phyloP scores from a whole-genome alignment of 2,113 vertebrate species.

The Strix uralensis region DNA sequence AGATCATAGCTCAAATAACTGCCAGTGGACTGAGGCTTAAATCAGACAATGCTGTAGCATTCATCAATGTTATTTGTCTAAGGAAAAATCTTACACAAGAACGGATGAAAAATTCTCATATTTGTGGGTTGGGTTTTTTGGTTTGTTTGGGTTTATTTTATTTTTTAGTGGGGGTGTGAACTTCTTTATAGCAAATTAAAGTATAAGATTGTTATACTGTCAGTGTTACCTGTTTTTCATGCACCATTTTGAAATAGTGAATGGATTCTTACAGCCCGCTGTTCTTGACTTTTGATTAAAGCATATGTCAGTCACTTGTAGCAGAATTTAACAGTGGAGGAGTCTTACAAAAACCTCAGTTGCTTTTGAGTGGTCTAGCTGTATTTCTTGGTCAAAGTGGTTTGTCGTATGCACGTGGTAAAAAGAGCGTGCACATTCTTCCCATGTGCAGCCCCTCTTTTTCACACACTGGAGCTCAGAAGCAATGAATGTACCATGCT shows the following conservation, averaged over 20 bases:
- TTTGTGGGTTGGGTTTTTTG: not conserved
- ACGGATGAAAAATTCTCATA: not conserved
- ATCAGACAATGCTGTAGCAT: not conserved
- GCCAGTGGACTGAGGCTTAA: not conserved
- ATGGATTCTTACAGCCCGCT: not conserved
- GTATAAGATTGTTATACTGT: not conserved
- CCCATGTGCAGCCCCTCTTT: not conserved
- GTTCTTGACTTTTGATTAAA: not conserved
- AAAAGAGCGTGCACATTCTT: not conserved
- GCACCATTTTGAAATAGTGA: not conserved
- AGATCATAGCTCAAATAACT: not conserved
- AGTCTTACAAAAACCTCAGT: not conserved
- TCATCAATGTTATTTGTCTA: not conserved
- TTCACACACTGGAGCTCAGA: not conserved
- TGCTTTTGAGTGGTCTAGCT: not conserved
- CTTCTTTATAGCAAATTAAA: not conserved
- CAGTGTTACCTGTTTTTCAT: not conserved
- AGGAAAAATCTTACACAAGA: not conserved
- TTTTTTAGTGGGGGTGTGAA: not conserved
- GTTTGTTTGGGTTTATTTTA: not conserved
- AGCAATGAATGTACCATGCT: accelerated
- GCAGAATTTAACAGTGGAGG: not conserved
- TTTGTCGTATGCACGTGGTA: not conserved
- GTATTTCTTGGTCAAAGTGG: not conserved
- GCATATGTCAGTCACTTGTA: not conserved